A percentile compares a stretch with the other conserved stretches of the same genome.
Conservation (phyloP, 2,113 vertebrate genomes). For the Tetrao urogallus region DNA sequence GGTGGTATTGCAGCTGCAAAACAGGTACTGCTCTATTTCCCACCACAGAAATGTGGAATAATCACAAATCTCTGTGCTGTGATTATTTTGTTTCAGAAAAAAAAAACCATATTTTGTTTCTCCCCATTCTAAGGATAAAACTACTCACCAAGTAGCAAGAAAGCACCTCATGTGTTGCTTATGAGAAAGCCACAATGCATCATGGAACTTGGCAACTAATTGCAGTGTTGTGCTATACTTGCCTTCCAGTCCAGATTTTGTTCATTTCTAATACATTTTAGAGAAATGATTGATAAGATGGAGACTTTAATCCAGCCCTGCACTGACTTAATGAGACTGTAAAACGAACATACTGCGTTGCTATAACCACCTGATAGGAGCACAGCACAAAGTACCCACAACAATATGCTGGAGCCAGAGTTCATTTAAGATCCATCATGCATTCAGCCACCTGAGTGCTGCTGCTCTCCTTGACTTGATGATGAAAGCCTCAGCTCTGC, state of each 20-base stretch:
- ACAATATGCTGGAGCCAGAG: neutral
- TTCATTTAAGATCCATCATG: neutral
- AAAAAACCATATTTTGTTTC: neutral
- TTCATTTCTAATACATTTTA: neutral
- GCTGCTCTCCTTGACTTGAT: neutral
- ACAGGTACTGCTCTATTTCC: neutral
- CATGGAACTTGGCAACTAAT: neutral
- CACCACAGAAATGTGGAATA: neutral
- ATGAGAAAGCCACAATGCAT: neutral
- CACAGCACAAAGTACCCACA: neutral
- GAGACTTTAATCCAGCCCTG: neutral
- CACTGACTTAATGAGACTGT: neutral
- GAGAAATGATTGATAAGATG: neutral
- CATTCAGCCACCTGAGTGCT: neutral
- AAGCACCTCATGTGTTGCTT: neutral
- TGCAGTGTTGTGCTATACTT: neutral
- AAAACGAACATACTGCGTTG: neutral
- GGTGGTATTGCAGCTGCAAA: neutral
- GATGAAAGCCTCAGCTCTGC: neutral
- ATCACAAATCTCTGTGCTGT: neutral
- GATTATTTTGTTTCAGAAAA: neutral
- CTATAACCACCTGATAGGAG: neutral
- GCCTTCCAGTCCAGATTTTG: neutral
- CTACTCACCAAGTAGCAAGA: rapidly evolving
- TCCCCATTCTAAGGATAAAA: neutral